Evolutionary conservation across 2,888 invertebrate genomes (phyloP), one percentile per base, ranked within the genome.

Genomic region (Auanema freiburgensis): DNA sequence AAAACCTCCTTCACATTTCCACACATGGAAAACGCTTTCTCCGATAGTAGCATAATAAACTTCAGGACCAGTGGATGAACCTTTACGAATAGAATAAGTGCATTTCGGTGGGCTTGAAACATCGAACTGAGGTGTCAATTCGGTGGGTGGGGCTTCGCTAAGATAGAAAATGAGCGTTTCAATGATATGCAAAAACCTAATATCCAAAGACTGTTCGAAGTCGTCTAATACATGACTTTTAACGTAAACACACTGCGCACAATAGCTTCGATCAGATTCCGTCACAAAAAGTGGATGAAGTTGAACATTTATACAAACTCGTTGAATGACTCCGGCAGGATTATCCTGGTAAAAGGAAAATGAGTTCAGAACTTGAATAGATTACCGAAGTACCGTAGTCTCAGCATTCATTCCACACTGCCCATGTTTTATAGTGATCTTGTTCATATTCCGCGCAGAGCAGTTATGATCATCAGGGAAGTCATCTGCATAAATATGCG

Each of bases 221-320:
- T 80, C 76, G 24, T 76, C 76, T 57, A 82, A 74, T 10, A 82
- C 71, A 57, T 75, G 77, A 10, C 72, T 69, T 46, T 83, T 80
- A 63, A 79, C 74, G 63, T 83, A 83, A 25, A 83, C 79, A 54
- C 83, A 83, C 55, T 81, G 79, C 16, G 83, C 83, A 68, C 83
- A 83, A 63, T 82, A 83, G 24, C 76, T 77, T 8, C 79, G 68
- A 61, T 83, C 83, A 4, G 81, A 71, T 63, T 83, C 83, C 2
- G 83, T 83, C 40, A 83, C 83, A 58, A 83, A 83, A 12, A 83
- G 71, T 0, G 83, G 83, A 65, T 83, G 83, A 18, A 83, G 77
- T 55, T 83, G 80, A 0, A 81, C 78, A 11, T 76, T 66, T 18
- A 82, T 68, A 63, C 83, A 83, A 18, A 83, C 66, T 18, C 83